Base-by-base conservation (phyloP, 2,888 invertebrate species). In the Cremastinae sp. region DNA sequence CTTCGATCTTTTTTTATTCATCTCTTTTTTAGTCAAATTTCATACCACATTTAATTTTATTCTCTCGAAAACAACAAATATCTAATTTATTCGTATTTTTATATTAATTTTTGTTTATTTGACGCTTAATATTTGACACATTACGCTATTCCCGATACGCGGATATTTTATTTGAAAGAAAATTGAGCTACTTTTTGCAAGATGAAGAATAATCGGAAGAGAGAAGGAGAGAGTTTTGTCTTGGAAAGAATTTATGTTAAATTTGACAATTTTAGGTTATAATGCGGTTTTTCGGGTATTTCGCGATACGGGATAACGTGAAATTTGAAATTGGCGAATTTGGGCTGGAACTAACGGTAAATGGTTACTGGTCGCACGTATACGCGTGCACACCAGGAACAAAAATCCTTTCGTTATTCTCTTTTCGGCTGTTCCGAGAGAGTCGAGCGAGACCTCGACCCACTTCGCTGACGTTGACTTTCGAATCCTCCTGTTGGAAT, bases 371-470 rank as follows among this genome's bases (percentile, higher is more conserved):
- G 14, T 28, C 51, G 53, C 35, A 14, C 18, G 18, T 41, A 41
- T 41, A 41, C 12, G 12, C 37, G 35, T 20, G 37, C 43, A 61
- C 49, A 58, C 37, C n/a, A n/a, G 62, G 70, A 56, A 68, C 72
- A 72, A 5, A 28, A 68, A 76, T 76, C 72, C 75, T 72, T 72
- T 59, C 62, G 72, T 71, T 61, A 37, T 59, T 66, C 61, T 49
- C 66, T 66, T 56, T 20, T 12, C 58, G 39, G 22, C 41, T 37
- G 62, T 58, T 65, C 58, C 65, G 65, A 65, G 65, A 65, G 65
- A 65, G 58, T 53, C 72, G 68, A 68, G 59, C 64, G 55, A 72
- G 76, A 73, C 76, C 76, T 76, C 76, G 76, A 76, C 76, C 76
- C 18, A 76, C 76, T 69, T 76, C 45, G 16, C 47, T 9, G 18